These are phyloP conservation scores for Kryptolebias ocellatus DNA, from an alignment of 2,797 vertebrate species.

Conservation along the genomic window DNA sequence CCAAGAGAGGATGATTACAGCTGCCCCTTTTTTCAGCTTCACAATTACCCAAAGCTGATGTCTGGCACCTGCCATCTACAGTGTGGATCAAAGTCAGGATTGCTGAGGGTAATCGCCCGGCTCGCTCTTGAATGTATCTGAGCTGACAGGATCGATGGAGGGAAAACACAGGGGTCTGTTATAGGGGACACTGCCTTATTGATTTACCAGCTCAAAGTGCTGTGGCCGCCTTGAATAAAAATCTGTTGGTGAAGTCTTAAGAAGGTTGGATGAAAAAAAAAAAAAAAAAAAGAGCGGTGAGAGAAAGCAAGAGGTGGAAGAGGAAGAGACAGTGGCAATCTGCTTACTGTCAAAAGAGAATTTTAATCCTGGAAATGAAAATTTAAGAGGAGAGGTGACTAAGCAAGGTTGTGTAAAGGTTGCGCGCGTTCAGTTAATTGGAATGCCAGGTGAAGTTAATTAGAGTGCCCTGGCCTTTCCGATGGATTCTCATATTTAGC, in stretches of 20 bases:
- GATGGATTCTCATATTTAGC: slow-evolving; percentile 56
- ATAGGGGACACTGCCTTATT: slow-evolving; percentile 79
- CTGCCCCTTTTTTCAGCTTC: slow-evolving; percentile 56
- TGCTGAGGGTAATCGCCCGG: slow-evolving; percentile 72
- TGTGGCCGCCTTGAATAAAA: slow-evolving; percentile 70
- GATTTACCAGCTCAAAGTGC: slow-evolving; percentile 76
- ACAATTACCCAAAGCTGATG: slow-evolving; percentile 77
- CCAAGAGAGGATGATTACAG: slow-evolving; percentile 61
- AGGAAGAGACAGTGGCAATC: slow-evolving; percentile 32
- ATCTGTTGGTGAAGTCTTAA: slow-evolving; percentile 52
- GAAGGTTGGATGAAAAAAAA: slow-evolving; percentile 8
- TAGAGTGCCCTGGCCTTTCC: slow-evolving; percentile 71
- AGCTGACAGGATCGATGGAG: slow-evolving; percentile 78
- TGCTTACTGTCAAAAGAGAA: slow-evolving; percentile 68
- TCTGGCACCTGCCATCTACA: slow-evolving; percentile 76
- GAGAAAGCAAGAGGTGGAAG: not conserved
- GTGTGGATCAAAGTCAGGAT: slow-evolving; percentile 72
- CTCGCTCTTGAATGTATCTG: slow-evolving; percentile 74
- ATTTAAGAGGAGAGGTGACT: slow-evolving; percentile 68
- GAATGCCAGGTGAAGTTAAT: slow-evolving; percentile 75
- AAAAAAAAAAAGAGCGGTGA: slow-evolving; percentile 11
- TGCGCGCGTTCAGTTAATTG: slow-evolving; percentile 55
- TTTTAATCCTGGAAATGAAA: slow-evolving; percentile 51
- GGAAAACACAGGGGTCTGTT: slow-evolving; percentile 82
- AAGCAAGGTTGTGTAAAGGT: slow-evolving; percentile 76